Base-by-base conservation (phyloP, 1,140 invertebrate genomes). In the Ericerus pela region DNA sequence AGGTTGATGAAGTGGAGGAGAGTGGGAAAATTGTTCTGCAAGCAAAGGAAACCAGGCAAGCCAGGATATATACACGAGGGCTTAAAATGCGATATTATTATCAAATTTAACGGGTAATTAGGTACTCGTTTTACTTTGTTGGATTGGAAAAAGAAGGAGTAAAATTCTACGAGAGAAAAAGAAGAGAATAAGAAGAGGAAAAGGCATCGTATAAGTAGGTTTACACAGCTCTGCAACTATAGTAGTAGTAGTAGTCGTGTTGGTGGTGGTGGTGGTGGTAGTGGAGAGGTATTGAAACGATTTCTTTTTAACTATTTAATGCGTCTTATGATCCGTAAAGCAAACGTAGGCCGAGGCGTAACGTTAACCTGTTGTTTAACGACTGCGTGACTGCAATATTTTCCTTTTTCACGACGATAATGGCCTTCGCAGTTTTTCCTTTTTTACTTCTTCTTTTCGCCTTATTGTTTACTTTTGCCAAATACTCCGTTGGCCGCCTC, bases 41-140 rank as follows among this genome's bases (percentile, higher is more conserved):
- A n/a, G n/a, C n/a, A n/a, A n/a, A n/a, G n/a, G n/a, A n/a, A n/a
- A n/a, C n/a, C n/a, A n/a, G n/a, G n/a, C n/a, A n/a, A n/a, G n/a
- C n/a, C n/a, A n/a, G n/a, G n/a, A n/a, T n/a, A n/a, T n/a, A n/a
- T n/a, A 3, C 4, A 18, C 16, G 20, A 18, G 26, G 41, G 41
- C 20, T 47, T 24, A 47, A 41, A 41, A 41, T n/a, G n/a, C 37
- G 41, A 47, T 47, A 47, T 47, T 47, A 47, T 47, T 47, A 47
- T 47, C 41, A 47, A 47, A 47, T 47, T 47, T 47, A 47, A 47
- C 41, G 41, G 41, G 41, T 47, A 47, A 47, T 47, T 47, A 47
- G 12, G 41, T 24, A n/a, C n/a, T n/a, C n/a, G n/a, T n/a, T n/a
- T n/a, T n/a, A n/a, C 26, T 47, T 47, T 47, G 41, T 47, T 24